Evolutionary conservation across 2,888 invertebrate species (phyloP).

Genomic region (Hirtodrosophila duncani): DNA sequence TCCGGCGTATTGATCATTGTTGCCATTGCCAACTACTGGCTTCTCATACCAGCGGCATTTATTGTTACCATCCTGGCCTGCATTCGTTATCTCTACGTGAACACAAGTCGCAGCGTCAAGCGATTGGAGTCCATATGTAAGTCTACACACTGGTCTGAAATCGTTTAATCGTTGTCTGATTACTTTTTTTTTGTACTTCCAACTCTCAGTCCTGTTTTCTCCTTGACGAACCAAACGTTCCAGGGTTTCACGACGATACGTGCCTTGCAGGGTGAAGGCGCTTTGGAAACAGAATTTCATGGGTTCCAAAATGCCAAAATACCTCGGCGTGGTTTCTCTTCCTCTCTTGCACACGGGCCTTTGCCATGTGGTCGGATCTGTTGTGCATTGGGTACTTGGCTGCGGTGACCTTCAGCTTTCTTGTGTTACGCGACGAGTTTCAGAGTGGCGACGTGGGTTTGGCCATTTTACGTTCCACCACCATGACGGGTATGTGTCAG

Average conservation of each 20-base stretch:
- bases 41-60: constrained; percentile 81
- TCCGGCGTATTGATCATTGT: constrained; percentile 82
- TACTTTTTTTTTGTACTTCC: constrained; percentile 15
- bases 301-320: constrained; percentile 84
- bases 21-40: constrained; percentile 82
- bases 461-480: constrained; percentile 86
- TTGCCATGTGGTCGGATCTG: constrained; percentile 94
- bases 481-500: constrained; percentile 86
- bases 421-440: constrained; percentile 80
- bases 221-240: constrained; percentile 86
- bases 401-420: constrained; percentile 90
- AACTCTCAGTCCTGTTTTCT: constrained; percentile 89
- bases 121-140: constrained; percentile 77
- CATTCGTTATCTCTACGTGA: constrained; percentile 80
- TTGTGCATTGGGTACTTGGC: constrained; percentile 92
- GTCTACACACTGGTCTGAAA: constrained; percentile 15
- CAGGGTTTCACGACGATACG: constrained; percentile 88
- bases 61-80: constrained; percentile 81
- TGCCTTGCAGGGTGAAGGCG: constrained; percentile 83
- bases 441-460: constrained; percentile 84
- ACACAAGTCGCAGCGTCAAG: constrained; percentile 80
- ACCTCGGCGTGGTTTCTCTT: constrained; percentile 89
- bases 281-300: constrained; percentile 83
- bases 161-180: neutral
- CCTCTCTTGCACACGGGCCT: constrained; percentile 92